phyloP scores from a whole-genome alignment of 2,113 vertebrate species.

The Zosterops pallidus region DNA sequence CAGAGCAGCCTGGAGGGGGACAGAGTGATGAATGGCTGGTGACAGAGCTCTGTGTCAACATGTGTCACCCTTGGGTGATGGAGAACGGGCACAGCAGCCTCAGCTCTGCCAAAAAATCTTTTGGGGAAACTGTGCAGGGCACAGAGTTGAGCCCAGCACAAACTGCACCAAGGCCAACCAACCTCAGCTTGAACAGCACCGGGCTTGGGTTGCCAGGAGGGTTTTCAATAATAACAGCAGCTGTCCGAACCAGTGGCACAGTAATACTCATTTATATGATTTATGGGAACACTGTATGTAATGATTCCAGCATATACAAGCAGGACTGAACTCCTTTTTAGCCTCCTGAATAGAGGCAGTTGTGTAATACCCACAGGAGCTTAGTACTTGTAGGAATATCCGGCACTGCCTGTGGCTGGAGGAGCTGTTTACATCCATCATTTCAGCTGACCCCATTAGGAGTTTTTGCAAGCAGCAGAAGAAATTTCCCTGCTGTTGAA shows the following conservation, averaged over 20 bases:
- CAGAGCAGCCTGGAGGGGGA: neutral
- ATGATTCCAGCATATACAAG: conserved; percentile 62
- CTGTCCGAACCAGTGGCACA: neutral
- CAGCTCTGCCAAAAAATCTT: neutral
- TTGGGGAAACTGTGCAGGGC: neutral
- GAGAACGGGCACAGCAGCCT: neutral
- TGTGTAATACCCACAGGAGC: conserved; percentile 39
- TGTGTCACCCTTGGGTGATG: neutral
- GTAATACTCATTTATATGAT: conserved; percentile 48
- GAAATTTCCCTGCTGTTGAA: neutral
- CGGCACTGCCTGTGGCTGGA: conserved; percentile 40
- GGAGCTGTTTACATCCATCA: conserved; percentile 36
- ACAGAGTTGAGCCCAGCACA: neutral
- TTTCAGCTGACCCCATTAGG: conserved; percentile 15
- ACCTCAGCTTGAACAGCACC: neutral
- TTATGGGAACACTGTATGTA: conserved; percentile 34
- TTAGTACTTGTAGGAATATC: conserved; percentile 26
- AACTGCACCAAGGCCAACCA: neutral
- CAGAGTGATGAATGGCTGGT: neutral
- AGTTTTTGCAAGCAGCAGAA: neutral
- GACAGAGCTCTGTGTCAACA: neutral
- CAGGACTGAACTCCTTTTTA: conserved; percentile 60
- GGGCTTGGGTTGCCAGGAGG: neutral
- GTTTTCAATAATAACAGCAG: conserved; percentile 57
- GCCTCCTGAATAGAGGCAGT: conserved; percentile 54